Base-by-base conservation (phyloP, 2,888 invertebrate species). In the Thereva nobilitata region DNA sequence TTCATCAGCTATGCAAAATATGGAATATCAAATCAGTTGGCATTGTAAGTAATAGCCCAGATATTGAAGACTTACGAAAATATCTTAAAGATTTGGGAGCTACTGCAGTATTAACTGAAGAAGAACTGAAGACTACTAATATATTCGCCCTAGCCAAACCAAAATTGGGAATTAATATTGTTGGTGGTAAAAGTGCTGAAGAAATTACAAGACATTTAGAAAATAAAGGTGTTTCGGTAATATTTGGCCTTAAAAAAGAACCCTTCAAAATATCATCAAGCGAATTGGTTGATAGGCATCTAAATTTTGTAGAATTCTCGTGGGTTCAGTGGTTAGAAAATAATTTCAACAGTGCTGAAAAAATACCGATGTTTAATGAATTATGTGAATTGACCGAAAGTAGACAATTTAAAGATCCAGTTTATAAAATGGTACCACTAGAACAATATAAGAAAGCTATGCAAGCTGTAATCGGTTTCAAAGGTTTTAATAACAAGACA, bases 221-320 rank as follows among this genome's bases (percentile, higher is more conserved):
- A 44, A 81, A 86, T 42, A 83, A 86, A 67, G 93, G 94, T 9
- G 83, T 86, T 0, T 87, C 97, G 83, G 93, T 99, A 0, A 97
- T 97, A 9, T 97, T 97, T 78, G 98, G 98, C 4, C 94, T 92
- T 54, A 97, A 98, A 89, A 86, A 90, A 70, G 88, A 94, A 74
- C 97, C 97, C 0, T 85, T 95, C 0, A 87, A 86, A 34, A 88
- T 93, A 42, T 89, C 93, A 9, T 90, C 92, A 0, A 89, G 91
- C 0, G 86, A 89, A 9, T 84, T 92, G 45, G 91, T 95, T 72
- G 97, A 98, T 76, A 90, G 90, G 77, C 90, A 97, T 80, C 83
- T 93, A 44, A 80, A 82, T n/a, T 85, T 93, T 53, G 81, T 84
- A 73, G 97, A 93, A 65, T 99, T 92, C 79, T 93, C 97, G 94